Evolutionary conservation across 37 sponge, comb jelly and placozoan genomes (phyloP).

Genomic region (Haliclona indistincta): DNA sequence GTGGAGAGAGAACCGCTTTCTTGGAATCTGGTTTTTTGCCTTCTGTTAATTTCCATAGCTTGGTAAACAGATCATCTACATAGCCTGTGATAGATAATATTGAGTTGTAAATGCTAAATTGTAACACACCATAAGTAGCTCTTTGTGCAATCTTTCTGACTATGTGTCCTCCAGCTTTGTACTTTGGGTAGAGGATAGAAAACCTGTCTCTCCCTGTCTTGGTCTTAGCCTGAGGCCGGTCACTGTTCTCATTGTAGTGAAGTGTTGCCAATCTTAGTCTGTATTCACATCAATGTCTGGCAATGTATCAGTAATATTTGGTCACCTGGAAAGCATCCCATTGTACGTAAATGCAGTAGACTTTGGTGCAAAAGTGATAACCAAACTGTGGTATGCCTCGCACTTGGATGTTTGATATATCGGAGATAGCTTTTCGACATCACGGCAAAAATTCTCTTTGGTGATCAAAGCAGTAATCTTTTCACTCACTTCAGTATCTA

Average conservation of each 20-base stretch:
- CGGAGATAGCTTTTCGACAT: slow-evolving; percentile 35
- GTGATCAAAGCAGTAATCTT: slow-evolving; percentile 30
- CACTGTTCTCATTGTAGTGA: slow-evolving; percentile 44
- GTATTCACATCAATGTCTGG: not conserved
- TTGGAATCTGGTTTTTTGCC: not conserved
- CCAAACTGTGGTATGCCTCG: slow-evolving; percentile 51
- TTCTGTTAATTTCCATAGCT: not conserved
- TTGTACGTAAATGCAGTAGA: slow-evolving; percentile 46
- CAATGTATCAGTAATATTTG: not conserved
- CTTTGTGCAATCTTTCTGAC: slow-evolving; percentile 17
- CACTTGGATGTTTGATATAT: slow-evolving; percentile 36
- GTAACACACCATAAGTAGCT: slow-evolving; percentile 31
- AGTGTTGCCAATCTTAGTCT: slow-evolving; percentile 45
- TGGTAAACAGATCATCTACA: slow-evolving; percentile 16
- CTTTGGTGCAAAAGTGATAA: slow-evolving; percentile 52
- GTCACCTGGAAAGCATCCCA: slow-evolving; percentile 38
- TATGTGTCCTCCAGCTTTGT: slow-evolving; percentile 42
- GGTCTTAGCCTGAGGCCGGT: slow-evolving; percentile 26
- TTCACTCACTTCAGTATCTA: slow-evolving; percentile 59
- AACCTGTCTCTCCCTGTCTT: slow-evolving; percentile 20
- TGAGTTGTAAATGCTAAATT: not conserved
- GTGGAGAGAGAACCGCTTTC: not conserved
- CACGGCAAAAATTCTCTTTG: not conserved
- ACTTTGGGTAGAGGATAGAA: slow-evolving; percentile 5
- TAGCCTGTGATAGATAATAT: slow-evolving; percentile 13